phyloP scores from a whole-genome alignment of 1,140 invertebrate species.

The Monochamus saltuarius region DNA sequence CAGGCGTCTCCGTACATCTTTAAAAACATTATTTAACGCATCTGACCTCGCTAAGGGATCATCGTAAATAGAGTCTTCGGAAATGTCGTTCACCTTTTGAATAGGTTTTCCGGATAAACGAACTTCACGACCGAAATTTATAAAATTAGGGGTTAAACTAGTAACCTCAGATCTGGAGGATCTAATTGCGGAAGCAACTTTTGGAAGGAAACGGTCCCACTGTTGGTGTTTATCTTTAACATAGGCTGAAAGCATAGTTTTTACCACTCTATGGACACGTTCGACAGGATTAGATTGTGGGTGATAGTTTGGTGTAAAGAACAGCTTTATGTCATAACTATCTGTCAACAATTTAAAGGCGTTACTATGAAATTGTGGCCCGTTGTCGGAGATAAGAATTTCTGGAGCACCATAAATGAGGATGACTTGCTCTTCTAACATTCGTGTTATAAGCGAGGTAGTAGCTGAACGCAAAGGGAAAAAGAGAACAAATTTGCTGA shows the following conservation, averaged over 20 bases:
- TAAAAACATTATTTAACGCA: too few relatives aligned
- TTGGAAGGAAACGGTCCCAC: too few relatives aligned
- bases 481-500: constrained; percentile 20
- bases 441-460: background rate
- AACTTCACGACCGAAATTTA: too few relatives aligned
- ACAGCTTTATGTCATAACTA: constrained; percentile 11
- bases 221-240: too few relatives aligned
- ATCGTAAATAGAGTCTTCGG: too few relatives aligned
- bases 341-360: background rate
- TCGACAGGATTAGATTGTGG: constrained; percentile 27
- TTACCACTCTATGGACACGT: constrained; percentile 37
- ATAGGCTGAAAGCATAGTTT: constrained; percentile 24
- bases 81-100: too few relatives aligned
- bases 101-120: too few relatives aligned
- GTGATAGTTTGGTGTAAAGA: constrained; percentile 19
- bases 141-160: too few relatives aligned
- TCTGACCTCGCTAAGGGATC: too few relatives aligned
- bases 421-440: constrained; percentile 21
- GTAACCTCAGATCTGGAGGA: too few relatives aligned
- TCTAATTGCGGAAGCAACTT: too few relatives aligned
- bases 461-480: constrained; percentile 19
- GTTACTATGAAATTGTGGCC: constrained; percentile 1
- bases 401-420: constrained; percentile 30
- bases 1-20: too few relatives aligned
- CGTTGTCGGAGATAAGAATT: constrained; percentile 13